A percentile compares a stretch with the other conserved stretches of the same genome.
Evolutionary conservation across 2,797 vertebrate genomes (phyloP).

Genomic region (Macrochelys suwanniensis): DNA sequence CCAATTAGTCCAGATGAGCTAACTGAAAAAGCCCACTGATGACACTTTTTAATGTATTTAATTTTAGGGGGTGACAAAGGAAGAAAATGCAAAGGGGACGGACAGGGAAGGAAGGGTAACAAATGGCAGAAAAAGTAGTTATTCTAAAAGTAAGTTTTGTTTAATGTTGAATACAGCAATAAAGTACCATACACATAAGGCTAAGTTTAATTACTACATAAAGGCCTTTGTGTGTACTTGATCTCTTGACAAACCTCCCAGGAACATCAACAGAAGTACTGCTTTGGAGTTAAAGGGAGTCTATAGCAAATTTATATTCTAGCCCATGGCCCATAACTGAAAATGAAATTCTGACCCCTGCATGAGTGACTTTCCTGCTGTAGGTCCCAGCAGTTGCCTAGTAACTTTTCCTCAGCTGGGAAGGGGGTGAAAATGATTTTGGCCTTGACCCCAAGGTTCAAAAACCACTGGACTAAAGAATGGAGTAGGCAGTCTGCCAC

Average conservation of each 20-base stretch:
- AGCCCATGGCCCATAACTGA: neutral
- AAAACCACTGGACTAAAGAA: neutral
- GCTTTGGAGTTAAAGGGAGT: neutral
- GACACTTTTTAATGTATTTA: neutral
- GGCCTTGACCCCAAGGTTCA: neutral
- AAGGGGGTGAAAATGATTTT: neutral
- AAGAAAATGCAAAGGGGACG: neutral
- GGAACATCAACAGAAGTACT: neutral
- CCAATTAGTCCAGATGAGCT: slow-evolving; percentile 35
- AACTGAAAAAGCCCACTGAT: neutral
- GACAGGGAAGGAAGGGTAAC: too few species aligned
- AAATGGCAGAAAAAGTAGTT: too few species aligned
- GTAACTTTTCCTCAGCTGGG: neutral
- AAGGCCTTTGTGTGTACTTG: neutral
- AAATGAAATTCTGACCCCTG: neutral
- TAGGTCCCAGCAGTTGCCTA: too few species aligned
- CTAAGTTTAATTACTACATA: neutral
- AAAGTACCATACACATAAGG: neutral
- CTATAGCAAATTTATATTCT: neutral
- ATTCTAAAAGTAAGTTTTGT: neutral
- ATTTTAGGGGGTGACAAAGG: neutral
- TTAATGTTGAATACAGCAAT: neutral
- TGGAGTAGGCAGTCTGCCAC: neutral
- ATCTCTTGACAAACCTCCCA: neutral
- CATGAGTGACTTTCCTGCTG: neutral